phyloP scores from a whole-genome alignment of 2,888 invertebrate species.

The Junonia oenone region DNA sequence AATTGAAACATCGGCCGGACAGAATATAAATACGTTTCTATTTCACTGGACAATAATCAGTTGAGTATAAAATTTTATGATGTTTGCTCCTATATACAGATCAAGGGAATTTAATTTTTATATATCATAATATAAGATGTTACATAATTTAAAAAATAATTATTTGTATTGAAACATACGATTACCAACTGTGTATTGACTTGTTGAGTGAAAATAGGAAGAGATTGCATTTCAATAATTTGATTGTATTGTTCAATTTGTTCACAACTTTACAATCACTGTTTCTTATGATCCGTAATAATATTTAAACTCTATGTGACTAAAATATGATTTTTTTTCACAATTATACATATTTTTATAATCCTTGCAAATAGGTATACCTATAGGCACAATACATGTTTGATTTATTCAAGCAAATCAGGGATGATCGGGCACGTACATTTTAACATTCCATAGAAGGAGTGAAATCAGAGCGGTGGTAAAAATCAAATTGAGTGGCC shows the following conservation, averaged over 20 bases:
- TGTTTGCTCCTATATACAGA: background rate
- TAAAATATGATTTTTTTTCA: no score
- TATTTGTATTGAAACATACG: no score
- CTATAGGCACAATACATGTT: no score
- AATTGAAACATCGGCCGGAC: slow-evolving; percentile 70
- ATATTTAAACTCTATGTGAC: no score
- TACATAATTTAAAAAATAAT: no score
- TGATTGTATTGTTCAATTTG: no score
- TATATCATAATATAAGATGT: no score
- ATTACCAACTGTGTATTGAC: no score
- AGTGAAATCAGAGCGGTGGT: slow-evolving; percentile 67
- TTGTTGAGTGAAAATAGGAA: background rate
- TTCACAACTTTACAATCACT: no score
- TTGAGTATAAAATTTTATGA: slow-evolving; percentile 54
- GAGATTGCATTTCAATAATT: no score
- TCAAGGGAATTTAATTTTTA: no score
- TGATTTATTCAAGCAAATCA: slow-evolving; percentile 5
- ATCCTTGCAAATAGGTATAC: background rate
- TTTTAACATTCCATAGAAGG: slow-evolving; percentile 52
- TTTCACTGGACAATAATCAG: slow-evolving; percentile 55
- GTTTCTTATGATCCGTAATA: no score
- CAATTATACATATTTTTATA: background rate
- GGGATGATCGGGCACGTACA: slow-evolving; percentile 39
- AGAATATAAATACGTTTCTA: slow-evolving; percentile 71
- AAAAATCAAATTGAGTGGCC: slow-evolving; percentile 77